Percentiles rank a stretch among this genome's conserved stretches.
These are phyloP conservation scores for Apostichopus parvimensis DNA, from an alignment of 35 echinoderm and acorn worm genomes.

Conservation along the genomic window DNA sequence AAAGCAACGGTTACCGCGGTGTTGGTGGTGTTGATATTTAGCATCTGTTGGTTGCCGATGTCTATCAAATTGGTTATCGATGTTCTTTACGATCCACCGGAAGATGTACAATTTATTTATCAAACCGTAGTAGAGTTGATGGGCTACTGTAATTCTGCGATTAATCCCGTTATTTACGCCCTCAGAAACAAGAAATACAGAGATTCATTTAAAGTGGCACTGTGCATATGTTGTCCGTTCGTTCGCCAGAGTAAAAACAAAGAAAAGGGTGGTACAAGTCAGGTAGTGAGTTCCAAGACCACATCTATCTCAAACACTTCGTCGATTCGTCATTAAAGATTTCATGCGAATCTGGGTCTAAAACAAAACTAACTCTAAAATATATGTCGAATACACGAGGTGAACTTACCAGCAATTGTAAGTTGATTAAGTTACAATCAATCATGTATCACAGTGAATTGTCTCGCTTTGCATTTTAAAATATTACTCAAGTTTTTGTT, in stretches of 20 bases:
- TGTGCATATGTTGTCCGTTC: background rate
- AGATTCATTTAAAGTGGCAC: background rate
- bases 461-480: too few species aligned
- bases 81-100: background rate
- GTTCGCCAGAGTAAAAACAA: background rate
- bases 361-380: too few species aligned
- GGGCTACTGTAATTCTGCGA: constrained; percentile 8
- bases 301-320: too few species aligned
- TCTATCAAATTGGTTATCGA: constrained; percentile 16
- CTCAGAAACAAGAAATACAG: constrained; percentile 4
- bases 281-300: too few species aligned
- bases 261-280: too few species aligned
- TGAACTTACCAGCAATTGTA: too few species aligned
- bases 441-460: too few species aligned
- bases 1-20: constrained; percentile 34
- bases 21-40: constrained; percentile 14
- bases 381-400: too few species aligned
- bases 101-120: constrained; percentile 3
- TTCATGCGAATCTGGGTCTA: too few species aligned
- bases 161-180: constrained; percentile 49
- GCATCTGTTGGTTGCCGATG: constrained; percentile 37
- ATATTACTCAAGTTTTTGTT: too few species aligned
- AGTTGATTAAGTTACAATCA: too few species aligned
- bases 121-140: constrained; percentile 26
- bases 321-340: too few species aligned